Evolutionary conservation across 2,888 invertebrate genomes (phyloP).

Genomic region (Drosophila dives): DNA sequence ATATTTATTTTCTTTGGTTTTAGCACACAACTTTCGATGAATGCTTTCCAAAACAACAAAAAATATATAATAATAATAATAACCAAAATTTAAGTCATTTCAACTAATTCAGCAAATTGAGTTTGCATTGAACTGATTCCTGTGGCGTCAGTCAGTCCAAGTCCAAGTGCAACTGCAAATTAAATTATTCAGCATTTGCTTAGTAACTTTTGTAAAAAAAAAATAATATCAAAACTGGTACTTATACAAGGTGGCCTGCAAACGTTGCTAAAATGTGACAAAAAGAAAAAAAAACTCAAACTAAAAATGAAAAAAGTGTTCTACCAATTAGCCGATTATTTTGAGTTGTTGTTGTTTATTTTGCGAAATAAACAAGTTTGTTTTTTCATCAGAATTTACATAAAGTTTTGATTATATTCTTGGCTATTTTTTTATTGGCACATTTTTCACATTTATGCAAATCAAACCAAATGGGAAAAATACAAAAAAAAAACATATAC

Average conservation of each 20-base stretch:
- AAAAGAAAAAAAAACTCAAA: constrained; percentile 37
- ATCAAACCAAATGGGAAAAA: constrained; percentile 43
- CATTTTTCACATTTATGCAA: constrained; percentile 73
- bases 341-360: constrained; percentile 61
- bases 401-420: constrained; percentile 60
- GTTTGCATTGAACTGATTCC: constrained; percentile 48
- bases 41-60: constrained; percentile 34
- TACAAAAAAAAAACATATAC: constrained; percentile 11
- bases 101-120: constrained; percentile 45
- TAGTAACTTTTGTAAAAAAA: constrained; percentile 13
- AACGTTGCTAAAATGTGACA: constrained; percentile 72
- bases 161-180: constrained; percentile 56
- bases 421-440: constrained; percentile 72
- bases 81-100: constrained; percentile 29
- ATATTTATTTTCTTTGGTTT: constrained; percentile 30
- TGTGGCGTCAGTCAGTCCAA: constrained; percentile 68
- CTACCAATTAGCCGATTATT: constrained; percentile 65
- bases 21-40: constrained; percentile 36
- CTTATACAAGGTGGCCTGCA: constrained; percentile 53
- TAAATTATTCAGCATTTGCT: constrained; percentile 49
- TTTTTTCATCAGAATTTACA: constrained; percentile 71
- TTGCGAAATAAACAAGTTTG: constrained; percentile 70
- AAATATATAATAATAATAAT: background rate
- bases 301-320: constrained; percentile 52
- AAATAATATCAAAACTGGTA: constrained; percentile 8